phyloP scores from a whole-genome alignment of 2,113 vertebrate genomes.

The Copsychus sechellarum region DNA sequence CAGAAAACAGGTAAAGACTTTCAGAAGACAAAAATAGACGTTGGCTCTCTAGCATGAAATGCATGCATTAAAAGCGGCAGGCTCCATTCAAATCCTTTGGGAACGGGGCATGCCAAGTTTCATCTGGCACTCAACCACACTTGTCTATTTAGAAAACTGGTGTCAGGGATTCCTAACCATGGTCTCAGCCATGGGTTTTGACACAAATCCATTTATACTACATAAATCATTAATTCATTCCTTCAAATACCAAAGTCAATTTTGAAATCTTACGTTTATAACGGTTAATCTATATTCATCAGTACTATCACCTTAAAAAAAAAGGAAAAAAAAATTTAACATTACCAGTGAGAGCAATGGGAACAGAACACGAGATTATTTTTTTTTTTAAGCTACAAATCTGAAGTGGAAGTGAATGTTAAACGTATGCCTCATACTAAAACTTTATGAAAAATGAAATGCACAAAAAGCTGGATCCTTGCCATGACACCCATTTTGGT shows the following conservation, averaged over 20 bases:
- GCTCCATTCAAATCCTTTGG: conserved; percentile 17
- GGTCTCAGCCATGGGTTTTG: conserved; percentile 5
- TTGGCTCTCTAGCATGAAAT: neutral
- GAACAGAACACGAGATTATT: conserved; percentile 37
- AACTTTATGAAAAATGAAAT: conserved; percentile 82
- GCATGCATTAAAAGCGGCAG: conserved; percentile 24
- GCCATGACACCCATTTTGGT: conserved; percentile 90
- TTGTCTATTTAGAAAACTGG: conserved; percentile 22
- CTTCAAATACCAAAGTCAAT: conserved; percentile 36
- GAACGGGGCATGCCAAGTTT: conserved; percentile 39
- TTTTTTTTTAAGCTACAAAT: conserved; percentile 65
- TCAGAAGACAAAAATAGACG: conserved; percentile 21
- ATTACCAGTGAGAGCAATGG: conserved; percentile 21
- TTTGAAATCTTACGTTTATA: conserved; percentile 59
- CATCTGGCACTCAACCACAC: conserved; percentile 2
- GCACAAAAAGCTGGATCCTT: conserved; percentile 79
- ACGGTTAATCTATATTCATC: conserved; percentile 54
- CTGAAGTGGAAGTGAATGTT: conserved; percentile 76
- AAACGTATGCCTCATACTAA: conserved; percentile 67
- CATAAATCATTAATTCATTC: conserved; percentile 48
- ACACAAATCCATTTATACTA: conserved; percentile 39
- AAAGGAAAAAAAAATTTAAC: conserved; percentile 20
- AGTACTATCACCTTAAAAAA: conserved; percentile 2
- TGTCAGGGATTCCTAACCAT: conserved; percentile 26
- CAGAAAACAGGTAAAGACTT: conserved; percentile 27